Evolutionary conservation across 2,888 invertebrate species (phyloP), one percentile per base, ranked within the genome.

Genomic region (Mythimna vitellina): DNA sequence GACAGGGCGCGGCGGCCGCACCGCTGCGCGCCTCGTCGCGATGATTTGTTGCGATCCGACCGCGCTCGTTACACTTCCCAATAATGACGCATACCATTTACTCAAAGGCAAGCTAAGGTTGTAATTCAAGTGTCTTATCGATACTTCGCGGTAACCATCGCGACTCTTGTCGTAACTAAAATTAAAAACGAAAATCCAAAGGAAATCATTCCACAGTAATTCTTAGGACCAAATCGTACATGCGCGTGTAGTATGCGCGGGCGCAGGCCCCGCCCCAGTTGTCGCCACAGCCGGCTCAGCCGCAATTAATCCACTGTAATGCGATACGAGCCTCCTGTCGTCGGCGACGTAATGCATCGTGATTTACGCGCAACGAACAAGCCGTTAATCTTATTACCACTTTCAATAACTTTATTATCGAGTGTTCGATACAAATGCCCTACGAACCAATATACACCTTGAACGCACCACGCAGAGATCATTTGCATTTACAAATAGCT

Each of bases 341-440:
- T 92, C 94, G 92, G 89, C 92, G 89, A 93, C 93, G 95, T 95
- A 95, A 96, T 95, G 93, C 95, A 93, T 92, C 93, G 95, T 95
- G 95, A 96, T 96, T 96, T 96, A 96, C 93, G 94, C 89, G 90
- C 92, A 83, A 90, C 92, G 92, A 93, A 93, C 92, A 89, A 91
- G 93, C 92, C 92, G 94, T 96, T 96, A 94, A 96, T 96, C 96
- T 96, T 96, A 95, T 95, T 95, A 95, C 94, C 95, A 95, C 95
- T 95, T 95, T 94, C 95, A 94, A 96, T 96, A 96, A 96, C 95
- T 95, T 95, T 93, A 95, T 95, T 93, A 96, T 93, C 91, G 89
- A 90, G 88, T 89, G 88, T 91, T 87, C 86, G 85, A 90, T 87
- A 88, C 87, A 81, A 85, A 87, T 84, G 84, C 87, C 83, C 83